Evolutionary conservation across 2,888 invertebrate genomes (phyloP).

Genomic region (Ceratothoa steindachneri): DNA sequence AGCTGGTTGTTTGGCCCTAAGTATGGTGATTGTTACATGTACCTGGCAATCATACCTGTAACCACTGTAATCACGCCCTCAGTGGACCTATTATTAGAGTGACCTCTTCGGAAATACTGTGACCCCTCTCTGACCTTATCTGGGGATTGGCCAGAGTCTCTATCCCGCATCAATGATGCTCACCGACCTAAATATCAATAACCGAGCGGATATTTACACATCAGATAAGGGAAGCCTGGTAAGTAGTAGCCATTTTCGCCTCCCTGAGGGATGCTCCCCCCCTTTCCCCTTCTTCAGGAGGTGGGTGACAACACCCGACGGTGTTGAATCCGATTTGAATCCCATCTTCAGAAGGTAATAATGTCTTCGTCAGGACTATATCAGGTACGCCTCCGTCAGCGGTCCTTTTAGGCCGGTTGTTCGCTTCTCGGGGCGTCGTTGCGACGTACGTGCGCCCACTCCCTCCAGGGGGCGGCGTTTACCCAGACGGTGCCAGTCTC

Average conservation of each 20-base stretch:
- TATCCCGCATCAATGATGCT: constrained; percentile 47
- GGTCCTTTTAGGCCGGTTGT: too few species aligned
- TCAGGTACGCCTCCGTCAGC: too few species aligned
- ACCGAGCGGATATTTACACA: constrained; percentile 44
- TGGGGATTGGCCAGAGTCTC: constrained; percentile 41
- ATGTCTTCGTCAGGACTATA: too few species aligned
- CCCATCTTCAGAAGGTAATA: too few species aligned
- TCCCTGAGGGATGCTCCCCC: neutral
- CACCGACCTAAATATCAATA: constrained; percentile 45
- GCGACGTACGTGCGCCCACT: too few species aligned
- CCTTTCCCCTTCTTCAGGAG: neutral
- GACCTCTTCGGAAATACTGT: constrained; percentile 46
- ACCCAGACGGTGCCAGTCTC: neutral
- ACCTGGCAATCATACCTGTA: constrained; percentile 46
- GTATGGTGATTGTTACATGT: constrained; percentile 46
- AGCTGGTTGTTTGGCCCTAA: constrained; percentile 46
- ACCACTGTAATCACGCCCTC: constrained; percentile 45
- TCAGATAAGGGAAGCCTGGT: constrained; percentile 43
- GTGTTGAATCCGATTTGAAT: neutral
- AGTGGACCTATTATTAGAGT: constrained; percentile 46
- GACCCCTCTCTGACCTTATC: constrained; percentile 45
- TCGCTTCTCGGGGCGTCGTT: too few species aligned
- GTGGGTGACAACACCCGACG: neutral
- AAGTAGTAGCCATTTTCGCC: constrained; percentile 22
- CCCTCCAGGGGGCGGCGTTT: neutral